Evolutionary conservation across 2,888 invertebrate species (phyloP).

Genomic region (Aphodius sticticus): DNA sequence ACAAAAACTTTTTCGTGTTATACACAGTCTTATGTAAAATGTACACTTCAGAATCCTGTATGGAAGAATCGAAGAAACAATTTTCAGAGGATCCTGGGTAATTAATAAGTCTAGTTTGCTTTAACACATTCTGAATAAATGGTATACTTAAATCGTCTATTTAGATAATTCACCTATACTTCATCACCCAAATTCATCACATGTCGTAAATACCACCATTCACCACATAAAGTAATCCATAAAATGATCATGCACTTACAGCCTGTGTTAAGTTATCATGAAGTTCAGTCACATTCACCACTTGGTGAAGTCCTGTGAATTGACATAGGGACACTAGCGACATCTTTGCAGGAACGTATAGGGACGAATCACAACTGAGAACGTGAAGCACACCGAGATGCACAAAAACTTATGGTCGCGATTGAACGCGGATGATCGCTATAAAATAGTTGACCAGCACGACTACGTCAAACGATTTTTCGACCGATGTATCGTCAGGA

Average conservation of each 20-base stretch:
- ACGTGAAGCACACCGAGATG: not conserved
- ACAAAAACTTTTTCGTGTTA: no score
- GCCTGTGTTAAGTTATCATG: slow-evolving; percentile 30
- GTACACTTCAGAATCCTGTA: no score
- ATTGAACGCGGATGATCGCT: slow-evolving; percentile 8
- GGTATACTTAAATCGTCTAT: no score
- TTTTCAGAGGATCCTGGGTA: no score
- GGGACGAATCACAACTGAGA: not conserved
- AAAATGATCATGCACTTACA: slow-evolving; percentile 27
- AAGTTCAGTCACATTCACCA: slow-evolving; percentile 31
- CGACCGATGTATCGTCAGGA: not conserved
- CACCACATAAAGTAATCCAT: not conserved
- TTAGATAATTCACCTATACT: no score
- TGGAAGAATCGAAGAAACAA: no score
- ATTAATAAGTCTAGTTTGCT: not conserved
- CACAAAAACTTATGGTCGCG: slow-evolving; percentile 9
- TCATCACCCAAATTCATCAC: not conserved
- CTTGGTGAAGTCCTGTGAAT: slow-evolving; percentile 28
- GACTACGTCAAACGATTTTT: not conserved
- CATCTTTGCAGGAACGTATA: slow-evolving; percentile 7
- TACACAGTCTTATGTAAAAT: no score
- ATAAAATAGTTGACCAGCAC: not conserved
- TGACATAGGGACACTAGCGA: slow-evolving; percentile 11
- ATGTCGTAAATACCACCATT: not conserved
- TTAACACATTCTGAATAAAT: not conserved